Percentiles rank a stretch among this genome's conserved stretches.
These are phyloP conservation scores for Cryptophagus acutangulus DNA, from an alignment of 2,888 invertebrate genomes.

Conservation along the genomic window DNA sequence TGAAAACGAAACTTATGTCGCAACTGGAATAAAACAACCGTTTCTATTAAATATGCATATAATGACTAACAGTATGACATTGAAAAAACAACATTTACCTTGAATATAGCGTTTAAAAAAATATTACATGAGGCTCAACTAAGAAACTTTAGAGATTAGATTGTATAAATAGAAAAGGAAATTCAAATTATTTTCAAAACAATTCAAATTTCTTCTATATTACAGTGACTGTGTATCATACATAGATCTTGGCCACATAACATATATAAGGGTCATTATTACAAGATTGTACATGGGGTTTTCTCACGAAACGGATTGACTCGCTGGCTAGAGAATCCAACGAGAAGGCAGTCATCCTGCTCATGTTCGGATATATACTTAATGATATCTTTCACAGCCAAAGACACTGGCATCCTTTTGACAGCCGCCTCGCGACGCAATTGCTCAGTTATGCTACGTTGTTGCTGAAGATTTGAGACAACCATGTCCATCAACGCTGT, in stretches of 20 bases:
- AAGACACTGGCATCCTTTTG: slow-evolving; percentile 79
- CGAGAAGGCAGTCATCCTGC: slow-evolving; percentile 87
- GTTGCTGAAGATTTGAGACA: slow-evolving; percentile 91
- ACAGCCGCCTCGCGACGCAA: slow-evolving; percentile 85
- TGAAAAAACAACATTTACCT: too few species aligned
- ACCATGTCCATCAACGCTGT: slow-evolving; percentile 89
- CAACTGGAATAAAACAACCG: too few species aligned
- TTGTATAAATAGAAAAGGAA: too few species aligned
- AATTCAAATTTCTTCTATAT: too few species aligned
- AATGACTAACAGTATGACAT: too few species aligned
- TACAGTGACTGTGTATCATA: too few species aligned
- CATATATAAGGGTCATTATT: slow-evolving; percentile 49
- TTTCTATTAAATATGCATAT: too few species aligned
- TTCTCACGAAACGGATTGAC: slow-evolving; percentile 95
- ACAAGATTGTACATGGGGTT: slow-evolving; percentile 80
- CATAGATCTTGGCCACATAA: not conserved
- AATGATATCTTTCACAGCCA: slow-evolving; percentile 88
- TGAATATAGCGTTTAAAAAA: too few species aligned
- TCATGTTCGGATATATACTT: slow-evolving; percentile 87
- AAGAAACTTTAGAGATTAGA: too few species aligned
- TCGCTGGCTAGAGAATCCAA: slow-evolving; percentile 90
- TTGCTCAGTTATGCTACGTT: slow-evolving; percentile 89
- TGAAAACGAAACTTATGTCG: too few species aligned
- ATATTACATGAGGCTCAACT: too few species aligned
- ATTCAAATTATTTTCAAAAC: too few species aligned